A percentile compares a stretch with the other conserved stretches of the same genome.
Conservation (phyloP, 2,113 vertebrate genomes). For the Cricetomys ansorgei region DNA sequence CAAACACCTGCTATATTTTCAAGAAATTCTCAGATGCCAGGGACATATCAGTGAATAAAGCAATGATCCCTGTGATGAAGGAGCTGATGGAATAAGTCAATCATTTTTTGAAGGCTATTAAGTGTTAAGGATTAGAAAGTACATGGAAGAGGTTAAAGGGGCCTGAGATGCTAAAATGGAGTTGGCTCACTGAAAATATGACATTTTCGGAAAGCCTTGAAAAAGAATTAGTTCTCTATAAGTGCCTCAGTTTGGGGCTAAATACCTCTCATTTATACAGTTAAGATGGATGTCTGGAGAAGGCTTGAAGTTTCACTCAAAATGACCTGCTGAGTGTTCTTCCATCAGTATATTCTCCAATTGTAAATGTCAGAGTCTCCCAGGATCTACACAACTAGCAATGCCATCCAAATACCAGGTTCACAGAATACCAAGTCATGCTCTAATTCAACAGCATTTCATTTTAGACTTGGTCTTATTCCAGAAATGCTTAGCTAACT, state of each 20-base stretch:
- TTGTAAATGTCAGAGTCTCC: background rate
- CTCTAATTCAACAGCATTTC: background rate
- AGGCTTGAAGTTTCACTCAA: background rate
- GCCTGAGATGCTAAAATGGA: background rate
- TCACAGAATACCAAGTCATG: background rate
- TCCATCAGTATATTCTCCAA: background rate
- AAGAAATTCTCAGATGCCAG: background rate
- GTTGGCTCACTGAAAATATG: background rate
- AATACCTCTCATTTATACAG: rapidly evolving
- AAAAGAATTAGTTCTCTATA: background rate
- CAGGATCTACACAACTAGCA: background rate
- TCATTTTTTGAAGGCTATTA: background rate
- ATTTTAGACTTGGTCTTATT: background rate
- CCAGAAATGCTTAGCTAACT: background rate
- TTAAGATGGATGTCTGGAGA: background rate
- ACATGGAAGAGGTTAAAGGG: background rate
- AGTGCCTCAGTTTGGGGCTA: no score
- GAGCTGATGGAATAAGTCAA: background rate
- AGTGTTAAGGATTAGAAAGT: background rate
- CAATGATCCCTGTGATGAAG: background rate
- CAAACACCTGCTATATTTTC: background rate
- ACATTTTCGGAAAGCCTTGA: background rate
- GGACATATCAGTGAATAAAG: background rate
- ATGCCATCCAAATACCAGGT: background rate
- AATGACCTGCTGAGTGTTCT: background rate